Evolutionary conservation across 2,797 vertebrate species (phyloP), one percentile per base, ranked within the genome.

Genomic region (Chaunax sp.): DNA sequence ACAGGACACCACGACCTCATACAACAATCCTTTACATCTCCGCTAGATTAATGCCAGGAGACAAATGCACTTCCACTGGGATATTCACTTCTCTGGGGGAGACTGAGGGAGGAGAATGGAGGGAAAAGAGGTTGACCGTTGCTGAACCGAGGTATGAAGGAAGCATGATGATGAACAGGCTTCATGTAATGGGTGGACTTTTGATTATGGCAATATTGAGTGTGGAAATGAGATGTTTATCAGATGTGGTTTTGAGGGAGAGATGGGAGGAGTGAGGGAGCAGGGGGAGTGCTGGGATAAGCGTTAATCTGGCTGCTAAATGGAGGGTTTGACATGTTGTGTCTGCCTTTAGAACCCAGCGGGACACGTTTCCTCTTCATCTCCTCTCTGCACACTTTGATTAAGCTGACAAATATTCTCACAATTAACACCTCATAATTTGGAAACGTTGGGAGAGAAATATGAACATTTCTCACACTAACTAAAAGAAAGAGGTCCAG

Each of bases 151-250:
- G 61, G 73, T 60, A 80, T 83, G 90, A 94, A 78, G 67, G 91
- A 94, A 92, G 89, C 28, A 54, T 72, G 90, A 94, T 92, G 83
- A 96, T 95, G 90, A 95, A 94, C 92, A 90, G 76, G 89, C 73
- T 85, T 78, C 87, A 75, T 70, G 84, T 92, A 93, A 96, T 87
- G 55, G 86, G 90, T 93, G 85, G 88, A 87, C 83, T 82, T 96
- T 95, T 95, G 91, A 96, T 94, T 90, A 85, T 88, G 89, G 89
- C 87, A 82, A 82, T 95, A 94, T 95, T 94, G 94, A 96, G 87
- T 87, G 85, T 65, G 49, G 91, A 95, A 94, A 95, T 94, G 77
- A 95, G 91, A 94, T 90, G 84, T 85, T 78, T 94, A 92, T 94
- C 93, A 92, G 87, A 96, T 92, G 93, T 74, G 85, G 86, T 93